These are phyloP conservation scores for Rhyzopertha dominica DNA, from an alignment of 1,140 invertebrate species.

Conservation along the genomic window DNA sequence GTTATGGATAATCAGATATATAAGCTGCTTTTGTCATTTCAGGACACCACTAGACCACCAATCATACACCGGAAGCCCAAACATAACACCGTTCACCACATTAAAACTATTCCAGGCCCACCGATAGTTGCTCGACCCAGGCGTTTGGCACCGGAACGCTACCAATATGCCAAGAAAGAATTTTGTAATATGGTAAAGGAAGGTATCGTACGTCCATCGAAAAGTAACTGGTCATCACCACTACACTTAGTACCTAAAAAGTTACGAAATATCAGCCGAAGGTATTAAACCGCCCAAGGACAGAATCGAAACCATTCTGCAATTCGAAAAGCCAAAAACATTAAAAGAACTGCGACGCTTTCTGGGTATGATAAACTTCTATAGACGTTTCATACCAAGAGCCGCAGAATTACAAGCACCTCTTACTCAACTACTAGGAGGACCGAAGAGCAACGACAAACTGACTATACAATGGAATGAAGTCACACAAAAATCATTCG, in stretches of 20 bases:
- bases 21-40: too few relatives aligned
- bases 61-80: not conserved
- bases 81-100: slow-evolving; percentile 20
- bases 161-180: slow-evolving; percentile 27
- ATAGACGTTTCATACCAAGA: slow-evolving; percentile 30
- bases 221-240: slow-evolving; percentile 43
- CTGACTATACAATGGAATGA: slow-evolving; percentile 24
- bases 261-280: slow-evolving; percentile 22
- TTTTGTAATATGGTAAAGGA: slow-evolving; percentile 30
- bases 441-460: slow-evolving; percentile 35
- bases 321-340: slow-evolving; percentile 14
- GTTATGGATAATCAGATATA: too few relatives aligned
- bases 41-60: slow-evolving; percentile 30
- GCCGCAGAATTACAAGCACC: slow-evolving; percentile 27
- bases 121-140: slow-evolving; percentile 31
- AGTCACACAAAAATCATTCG: slow-evolving; percentile 22
- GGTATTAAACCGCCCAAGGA: slow-evolving; percentile 24
- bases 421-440: slow-evolving; percentile 18
- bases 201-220: slow-evolving; percentile 28
- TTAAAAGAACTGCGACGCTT: slow-evolving; percentile 31
- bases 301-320: slow-evolving; percentile 20
- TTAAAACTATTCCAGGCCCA: slow-evolving; percentile 31
- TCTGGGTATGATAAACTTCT: slow-evolving; percentile 39
- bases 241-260: slow-evolving; percentile 46
- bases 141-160: slow-evolving; percentile 34